These are phyloP conservation scores for Bombus waltoni DNA, from an alignment of 1,140 invertebrate species.

Conservation along the genomic window DNA sequence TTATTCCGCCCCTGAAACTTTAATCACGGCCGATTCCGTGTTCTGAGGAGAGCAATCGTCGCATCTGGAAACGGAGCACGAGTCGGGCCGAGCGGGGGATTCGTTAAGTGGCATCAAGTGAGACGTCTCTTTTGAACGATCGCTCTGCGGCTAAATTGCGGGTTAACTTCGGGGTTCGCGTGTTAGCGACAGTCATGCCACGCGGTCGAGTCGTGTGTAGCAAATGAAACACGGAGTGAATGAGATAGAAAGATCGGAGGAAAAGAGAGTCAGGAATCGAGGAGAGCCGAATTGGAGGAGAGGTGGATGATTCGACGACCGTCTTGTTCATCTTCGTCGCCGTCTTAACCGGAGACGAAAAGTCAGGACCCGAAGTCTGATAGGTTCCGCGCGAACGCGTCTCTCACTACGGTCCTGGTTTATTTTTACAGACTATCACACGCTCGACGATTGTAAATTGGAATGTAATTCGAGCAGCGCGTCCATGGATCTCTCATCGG, in stretches of 20 bases:
- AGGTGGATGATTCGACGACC: constrained; percentile 57
- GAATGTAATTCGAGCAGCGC: constrained; percentile 69
- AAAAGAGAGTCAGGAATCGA: constrained; percentile 34
- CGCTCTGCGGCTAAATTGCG: constrained; percentile 71
- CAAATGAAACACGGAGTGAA: constrained; percentile 38
- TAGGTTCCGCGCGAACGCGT: constrained; percentile 19
- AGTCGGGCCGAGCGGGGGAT: constrained; percentile 49
- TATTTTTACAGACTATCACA: constrained; percentile 68
- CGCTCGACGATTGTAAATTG: constrained; percentile 75
- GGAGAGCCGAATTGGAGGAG: neutral
- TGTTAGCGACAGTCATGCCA: constrained; percentile 75
- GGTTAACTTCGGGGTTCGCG: constrained; percentile 75
- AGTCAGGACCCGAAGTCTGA: constrained; percentile 9
- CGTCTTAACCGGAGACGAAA: constrained; percentile 36
- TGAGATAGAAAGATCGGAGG: neutral
- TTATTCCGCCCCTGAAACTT: constrained; percentile 58
- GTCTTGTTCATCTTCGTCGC: constrained; percentile 36
- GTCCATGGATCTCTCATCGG: constrained; percentile 46
- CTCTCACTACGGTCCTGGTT: constrained; percentile 46
- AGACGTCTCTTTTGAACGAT: constrained; percentile 71
- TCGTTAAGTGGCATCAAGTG: constrained; percentile 71
- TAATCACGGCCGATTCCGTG: constrained; percentile 43
- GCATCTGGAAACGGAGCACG: constrained; percentile 53
- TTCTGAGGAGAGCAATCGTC: constrained; percentile 51
- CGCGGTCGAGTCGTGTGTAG: constrained; percentile 64